Conservation (phyloP, 2,797 vertebrate genomes). For the Phoeniculus purpureus region DNA sequence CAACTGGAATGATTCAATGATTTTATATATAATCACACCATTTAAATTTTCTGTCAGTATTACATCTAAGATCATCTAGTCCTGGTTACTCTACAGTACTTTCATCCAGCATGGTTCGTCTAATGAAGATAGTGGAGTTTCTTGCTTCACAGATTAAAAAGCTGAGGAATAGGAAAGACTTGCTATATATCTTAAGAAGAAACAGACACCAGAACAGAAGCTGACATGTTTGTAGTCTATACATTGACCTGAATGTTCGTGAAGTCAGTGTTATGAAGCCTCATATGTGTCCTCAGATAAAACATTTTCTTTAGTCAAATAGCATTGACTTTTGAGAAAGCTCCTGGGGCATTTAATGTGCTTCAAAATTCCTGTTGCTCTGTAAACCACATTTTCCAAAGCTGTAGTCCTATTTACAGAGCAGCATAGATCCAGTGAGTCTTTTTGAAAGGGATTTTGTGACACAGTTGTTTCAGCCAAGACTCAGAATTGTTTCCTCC, state of each 20-base stretch:
- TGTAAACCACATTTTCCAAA: neutral
- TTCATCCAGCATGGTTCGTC: neutral
- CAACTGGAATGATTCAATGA: no score
- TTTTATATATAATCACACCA: neutral
- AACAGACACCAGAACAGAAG: neutral
- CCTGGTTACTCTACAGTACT: neutral
- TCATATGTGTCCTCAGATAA: neutral
- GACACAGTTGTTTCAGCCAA: neutral
- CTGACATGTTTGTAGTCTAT: neutral
- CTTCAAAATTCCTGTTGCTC: neutral
- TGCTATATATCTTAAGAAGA: neutral
- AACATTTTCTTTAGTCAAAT: slow-evolving; percentile 22
- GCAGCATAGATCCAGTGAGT: neutral
- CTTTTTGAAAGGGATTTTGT: neutral
- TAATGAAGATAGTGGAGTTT: neutral
- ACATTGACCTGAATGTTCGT: neutral
- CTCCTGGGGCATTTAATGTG: neutral
- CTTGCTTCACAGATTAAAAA: neutral
- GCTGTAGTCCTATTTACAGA: neutral
- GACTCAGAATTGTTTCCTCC: neutral
- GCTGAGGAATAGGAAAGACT: neutral
- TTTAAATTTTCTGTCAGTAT: neutral
- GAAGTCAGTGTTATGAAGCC: neutral
- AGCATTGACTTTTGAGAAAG: neutral
- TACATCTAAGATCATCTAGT: neutral